phyloP scores from a whole-genome alignment of 1,140 invertebrate genomes.

The Drosophila sp. region DNA sequence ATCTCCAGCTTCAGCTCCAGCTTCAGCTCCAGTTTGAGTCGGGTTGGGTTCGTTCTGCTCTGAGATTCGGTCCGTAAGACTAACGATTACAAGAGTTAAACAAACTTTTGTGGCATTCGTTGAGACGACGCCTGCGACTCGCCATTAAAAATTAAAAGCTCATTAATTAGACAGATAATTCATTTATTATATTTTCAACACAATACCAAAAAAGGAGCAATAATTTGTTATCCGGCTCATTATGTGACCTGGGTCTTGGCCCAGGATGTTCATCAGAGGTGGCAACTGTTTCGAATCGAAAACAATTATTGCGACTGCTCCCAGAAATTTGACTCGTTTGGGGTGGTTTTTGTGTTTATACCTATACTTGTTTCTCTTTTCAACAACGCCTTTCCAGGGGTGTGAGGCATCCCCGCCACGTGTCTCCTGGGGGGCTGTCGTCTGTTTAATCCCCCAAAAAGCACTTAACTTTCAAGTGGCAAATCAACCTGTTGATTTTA shows the following conservation, averaged over 20 bases:
- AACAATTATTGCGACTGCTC: conserved; percentile 68
- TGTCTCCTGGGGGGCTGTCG: conserved; percentile 60
- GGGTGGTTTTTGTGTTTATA: conserved; percentile 11
- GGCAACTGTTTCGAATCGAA: conserved; percentile 73
- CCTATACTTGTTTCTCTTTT: conserved; percentile 26
- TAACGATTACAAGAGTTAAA: conserved; percentile 49
- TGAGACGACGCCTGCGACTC: conserved; percentile 54
- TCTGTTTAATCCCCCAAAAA: conserved; percentile 55
- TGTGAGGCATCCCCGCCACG: conserved; percentile 44
- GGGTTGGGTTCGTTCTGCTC: conserved; percentile 6
- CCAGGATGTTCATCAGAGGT: conserved; percentile 18
- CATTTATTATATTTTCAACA: conserved; percentile 84
- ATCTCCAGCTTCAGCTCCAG: too few species aligned
- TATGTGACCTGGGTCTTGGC: conserved; percentile 36
- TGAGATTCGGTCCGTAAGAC: neutral
- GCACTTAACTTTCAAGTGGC: conserved; percentile 62
- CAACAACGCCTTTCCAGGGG: conserved; percentile 7
- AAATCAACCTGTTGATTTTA: conserved; percentile 68
- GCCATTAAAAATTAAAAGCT: conserved; percentile 84
- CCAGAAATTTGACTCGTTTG: conserved; percentile 8
- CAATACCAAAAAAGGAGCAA: conserved; percentile 53
- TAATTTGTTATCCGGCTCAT: conserved; percentile 77
- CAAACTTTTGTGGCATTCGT: conserved; percentile 53
- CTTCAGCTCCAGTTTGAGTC: too few species aligned
- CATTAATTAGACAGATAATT: conserved; percentile 84